Evolutionary conservation across 1,140 invertebrate species (phyloP).

Genomic region (Drosophila pandora): DNA sequence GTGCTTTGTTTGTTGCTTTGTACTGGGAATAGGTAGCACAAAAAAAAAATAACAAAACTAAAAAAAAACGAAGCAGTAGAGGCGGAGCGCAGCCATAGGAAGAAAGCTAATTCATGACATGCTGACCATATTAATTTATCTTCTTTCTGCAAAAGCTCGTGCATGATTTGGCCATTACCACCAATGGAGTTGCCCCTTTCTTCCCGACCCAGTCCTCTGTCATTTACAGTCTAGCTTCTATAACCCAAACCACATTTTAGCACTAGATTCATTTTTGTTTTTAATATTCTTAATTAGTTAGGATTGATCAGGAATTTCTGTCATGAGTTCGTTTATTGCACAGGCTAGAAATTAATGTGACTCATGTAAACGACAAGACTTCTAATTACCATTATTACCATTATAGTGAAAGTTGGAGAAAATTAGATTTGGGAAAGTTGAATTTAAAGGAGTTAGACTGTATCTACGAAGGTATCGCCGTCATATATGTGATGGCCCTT

Average conservation of each 20-base stretch:
- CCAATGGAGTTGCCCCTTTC: conserved; percentile 42
- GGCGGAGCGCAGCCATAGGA: conserved; percentile 60
- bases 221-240: conserved; percentile 24
- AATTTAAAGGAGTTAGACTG: conserved; percentile 11
- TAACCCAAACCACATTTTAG: conserved; percentile 6
- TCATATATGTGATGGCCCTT: conserved; percentile 10
- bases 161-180: conserved; percentile 82
- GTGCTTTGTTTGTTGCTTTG: conserved; percentile 76
- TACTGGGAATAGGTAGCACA: conserved; percentile 7
- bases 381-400: neutral
- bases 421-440: neutral
- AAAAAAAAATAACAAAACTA: neutral
- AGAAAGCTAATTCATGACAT: conserved; percentile 83
- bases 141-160: conserved; percentile 82
- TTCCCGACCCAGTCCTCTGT: neutral
- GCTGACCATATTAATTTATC: conserved; percentile 83
- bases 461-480: conserved; percentile 21
- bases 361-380: neutral
- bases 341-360: neutral
- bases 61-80: conserved; percentile 6
- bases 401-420: neutral
- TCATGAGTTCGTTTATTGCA: neutral
- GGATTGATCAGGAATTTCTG: neutral
- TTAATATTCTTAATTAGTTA: neutral
- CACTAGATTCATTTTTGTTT: neutral